These are phyloP conservation scores for Watsonalla binaria DNA, from an alignment of 2,888 invertebrate genomes.

Conservation along the genomic window DNA sequence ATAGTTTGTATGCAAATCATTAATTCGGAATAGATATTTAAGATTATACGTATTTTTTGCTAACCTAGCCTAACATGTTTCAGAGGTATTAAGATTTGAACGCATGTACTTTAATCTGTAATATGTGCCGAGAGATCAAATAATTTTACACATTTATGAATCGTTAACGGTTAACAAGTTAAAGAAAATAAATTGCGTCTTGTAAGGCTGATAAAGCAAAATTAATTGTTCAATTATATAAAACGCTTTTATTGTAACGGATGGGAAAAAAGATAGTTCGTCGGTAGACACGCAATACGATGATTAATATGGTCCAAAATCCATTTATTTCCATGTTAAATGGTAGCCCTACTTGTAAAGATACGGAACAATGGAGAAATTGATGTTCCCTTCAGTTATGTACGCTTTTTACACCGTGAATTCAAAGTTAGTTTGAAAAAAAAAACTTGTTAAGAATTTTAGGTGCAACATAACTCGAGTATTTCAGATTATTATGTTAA, in stretches of 20 bases:
- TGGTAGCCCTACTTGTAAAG: background rate
- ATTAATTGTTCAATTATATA: slow-evolving; percentile 3
- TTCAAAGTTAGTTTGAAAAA: too few relatives aligned
- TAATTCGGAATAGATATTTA: too few relatives aligned
- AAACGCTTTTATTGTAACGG: slow-evolving; percentile 2
- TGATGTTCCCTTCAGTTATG: background rate
- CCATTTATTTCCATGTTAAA: slow-evolving; percentile 9
- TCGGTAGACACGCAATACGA: slow-evolving; percentile 24
- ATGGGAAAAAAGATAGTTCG: slow-evolving; percentile 5
- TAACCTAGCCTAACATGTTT: too few relatives aligned
- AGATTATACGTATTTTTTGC: too few relatives aligned
- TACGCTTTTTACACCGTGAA: background rate
- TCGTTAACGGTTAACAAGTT: background rate
- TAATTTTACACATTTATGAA: background rate
- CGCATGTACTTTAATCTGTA: too few relatives aligned
- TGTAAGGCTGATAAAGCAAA: background rate
- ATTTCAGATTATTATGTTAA: too few relatives aligned
- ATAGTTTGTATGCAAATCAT: too few relatives aligned
- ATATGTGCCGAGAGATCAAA: background rate
- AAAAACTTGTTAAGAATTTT: too few relatives aligned
- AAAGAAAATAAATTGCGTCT: background rate
- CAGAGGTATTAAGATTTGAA: too few relatives aligned
- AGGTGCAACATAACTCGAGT: too few relatives aligned
- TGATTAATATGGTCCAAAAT: slow-evolving; percentile 23
- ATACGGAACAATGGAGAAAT: background rate